These are phyloP conservation scores for Nycteola revayana DNA, from an alignment of 2,888 invertebrate species.

Conservation along the genomic window DNA sequence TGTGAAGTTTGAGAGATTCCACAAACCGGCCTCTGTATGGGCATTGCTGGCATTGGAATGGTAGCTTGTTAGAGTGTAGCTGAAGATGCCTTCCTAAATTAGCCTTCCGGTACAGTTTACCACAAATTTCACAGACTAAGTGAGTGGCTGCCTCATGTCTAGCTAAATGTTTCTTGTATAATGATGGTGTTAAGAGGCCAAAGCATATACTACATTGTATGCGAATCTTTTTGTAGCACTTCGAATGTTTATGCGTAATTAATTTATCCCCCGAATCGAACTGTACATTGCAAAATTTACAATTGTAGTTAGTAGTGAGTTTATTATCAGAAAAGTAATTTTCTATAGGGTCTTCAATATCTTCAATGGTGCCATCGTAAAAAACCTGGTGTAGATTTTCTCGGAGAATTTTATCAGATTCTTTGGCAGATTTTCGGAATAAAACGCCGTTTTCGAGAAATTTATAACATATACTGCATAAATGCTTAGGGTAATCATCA, in stretches of 20 bases:
- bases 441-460: conserved; percentile 45
- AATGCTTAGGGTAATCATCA: conserved; percentile 47
- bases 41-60: conserved; percentile 52
- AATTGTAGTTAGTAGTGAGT: conserved; percentile 4
- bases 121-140: conserved; percentile 56
- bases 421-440: conserved; percentile 49
- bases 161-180: conserved; percentile 40
- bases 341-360: conserved; percentile 1
- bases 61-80: conserved; percentile 47
- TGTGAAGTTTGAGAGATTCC: conserved; percentile 55
- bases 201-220: conserved; percentile 37
- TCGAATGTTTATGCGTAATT: conserved; percentile 35
- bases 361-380: conserved; percentile 1
- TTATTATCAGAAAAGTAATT: too few species aligned
- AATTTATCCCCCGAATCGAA: conserved; percentile 32
- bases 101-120: conserved; percentile 55
- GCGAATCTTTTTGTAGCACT: conserved; percentile 26
- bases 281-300: conserved; percentile 24
- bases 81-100: conserved; percentile 52
- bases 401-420: conserved; percentile 40
- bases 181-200: conserved; percentile 29
- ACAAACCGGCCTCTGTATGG: conserved; percentile 54
- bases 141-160: conserved; percentile 37
- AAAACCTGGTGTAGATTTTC: conserved; percentile 12
- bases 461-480: conserved; percentile 45